phyloP scores from a whole-genome alignment of 2,113 vertebrate species.

The Heterotis niloticus region DNA sequence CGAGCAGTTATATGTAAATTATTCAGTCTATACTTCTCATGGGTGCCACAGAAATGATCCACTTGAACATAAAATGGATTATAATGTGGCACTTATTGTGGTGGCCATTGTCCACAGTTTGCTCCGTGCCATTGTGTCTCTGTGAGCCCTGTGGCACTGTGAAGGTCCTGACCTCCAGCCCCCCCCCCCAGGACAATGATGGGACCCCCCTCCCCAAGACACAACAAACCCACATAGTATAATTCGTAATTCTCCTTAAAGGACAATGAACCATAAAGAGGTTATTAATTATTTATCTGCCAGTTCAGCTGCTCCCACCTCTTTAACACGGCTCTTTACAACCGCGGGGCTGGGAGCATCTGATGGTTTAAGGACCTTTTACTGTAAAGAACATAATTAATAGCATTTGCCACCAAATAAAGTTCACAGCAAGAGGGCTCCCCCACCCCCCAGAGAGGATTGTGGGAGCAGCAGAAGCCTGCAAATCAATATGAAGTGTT shows the following conservation, averaged over 20 bases:
- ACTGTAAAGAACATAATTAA: slow-evolving; percentile 32
- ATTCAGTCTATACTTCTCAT: too few species aligned
- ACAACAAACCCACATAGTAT: slow-evolving; percentile 10
- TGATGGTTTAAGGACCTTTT: slow-evolving; percentile 14
- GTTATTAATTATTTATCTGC: slow-evolving; percentile 48
- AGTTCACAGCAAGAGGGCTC: slow-evolving; percentile 19
- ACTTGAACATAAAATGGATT: too few species aligned
- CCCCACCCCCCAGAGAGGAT: background rate
- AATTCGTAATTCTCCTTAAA: slow-evolving; percentile 39
- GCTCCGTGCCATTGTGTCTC: background rate
- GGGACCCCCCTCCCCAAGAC: background rate
- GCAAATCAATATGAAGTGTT: slow-evolving; percentile 56
- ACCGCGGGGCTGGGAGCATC: background rate
- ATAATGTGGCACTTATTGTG: too few species aligned
- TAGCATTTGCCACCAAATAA: slow-evolving; percentile 28
- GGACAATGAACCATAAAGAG: slow-evolving; percentile 33
- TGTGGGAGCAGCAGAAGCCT: slow-evolving; percentile 15
- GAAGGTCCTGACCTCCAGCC: background rate
- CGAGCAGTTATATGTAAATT: too few species aligned
- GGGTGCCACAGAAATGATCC: too few species aligned
- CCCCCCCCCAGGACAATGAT: slow-evolving; percentile 31
- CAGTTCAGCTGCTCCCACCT: slow-evolving; percentile 21
- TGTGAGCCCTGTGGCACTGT: background rate
- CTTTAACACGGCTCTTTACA: slow-evolving; percentile 13
- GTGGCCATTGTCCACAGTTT: background rate